A percentile compares a stretch with the other conserved stretches of the same genome.
phyloP scores from a whole-genome alignment of 23 tunicate genomes.

The Botrylloides violaceus region DNA sequence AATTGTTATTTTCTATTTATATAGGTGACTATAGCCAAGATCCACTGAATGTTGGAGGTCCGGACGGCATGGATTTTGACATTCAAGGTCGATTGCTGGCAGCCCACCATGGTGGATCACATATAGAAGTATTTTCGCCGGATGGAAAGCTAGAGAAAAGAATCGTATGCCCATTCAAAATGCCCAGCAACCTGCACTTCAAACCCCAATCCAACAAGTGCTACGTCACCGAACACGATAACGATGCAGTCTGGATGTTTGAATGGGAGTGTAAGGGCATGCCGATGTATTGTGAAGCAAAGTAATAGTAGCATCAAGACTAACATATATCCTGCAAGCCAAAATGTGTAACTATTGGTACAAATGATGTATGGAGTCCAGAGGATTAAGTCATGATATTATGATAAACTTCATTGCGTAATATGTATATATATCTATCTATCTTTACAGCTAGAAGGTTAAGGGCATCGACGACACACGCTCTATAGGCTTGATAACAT shows the following conservation, averaged over 20 bases:
- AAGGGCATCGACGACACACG: too few species aligned
- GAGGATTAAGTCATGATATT: too few species aligned
- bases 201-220: conserved; percentile 39
- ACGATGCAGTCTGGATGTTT: conserved; percentile 55
- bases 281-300: conserved; percentile 68
- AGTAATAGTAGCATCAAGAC: not conserved
- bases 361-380: too few species aligned
- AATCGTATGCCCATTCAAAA: conserved; percentile 57
- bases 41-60: conserved; percentile 33
- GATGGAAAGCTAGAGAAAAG: conserved; percentile 37
- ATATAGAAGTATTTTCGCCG: conserved; percentile 62
- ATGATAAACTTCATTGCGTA: too few species aligned
- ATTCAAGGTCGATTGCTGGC: conserved; percentile 36
- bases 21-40: not conserved
- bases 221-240: conserved; percentile 84
- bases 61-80: conserved; percentile 94
- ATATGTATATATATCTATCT: too few species aligned
- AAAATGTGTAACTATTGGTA: too few species aligned
- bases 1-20: too few species aligned
- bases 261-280: conserved; percentile 76
- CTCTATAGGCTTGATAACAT: too few species aligned
- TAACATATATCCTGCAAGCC: too few species aligned
- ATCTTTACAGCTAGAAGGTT: too few species aligned
- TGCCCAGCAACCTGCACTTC: conserved; percentile 67
- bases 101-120: conserved; percentile 68